phyloP scores from a whole-genome alignment of 2,888 invertebrate species.

The Odiellus spinosus region DNA sequence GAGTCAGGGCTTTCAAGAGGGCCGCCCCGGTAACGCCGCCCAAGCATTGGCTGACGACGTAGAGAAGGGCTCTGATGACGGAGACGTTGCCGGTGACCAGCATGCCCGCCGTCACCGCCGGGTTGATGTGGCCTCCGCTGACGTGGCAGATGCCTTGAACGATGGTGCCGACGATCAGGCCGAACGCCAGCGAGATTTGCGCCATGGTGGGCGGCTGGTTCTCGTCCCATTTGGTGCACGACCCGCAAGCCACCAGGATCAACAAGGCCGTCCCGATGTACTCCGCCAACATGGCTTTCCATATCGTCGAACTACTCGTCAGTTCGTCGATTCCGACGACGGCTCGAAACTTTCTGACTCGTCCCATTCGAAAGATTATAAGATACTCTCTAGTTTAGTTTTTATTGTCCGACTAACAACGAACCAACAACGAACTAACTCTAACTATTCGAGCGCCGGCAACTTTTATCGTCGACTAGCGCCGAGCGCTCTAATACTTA shows the following conservation, averaged over 20 bases:
- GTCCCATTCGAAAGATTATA: too few species aligned
- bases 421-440: too few species aligned
- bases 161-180: conserved; percentile 66
- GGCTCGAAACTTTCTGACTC: neutral
- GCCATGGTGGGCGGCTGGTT: conserved; percentile 38
- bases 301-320: conserved; percentile 32
- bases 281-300: conserved; percentile 71
- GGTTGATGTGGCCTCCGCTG: conserved; percentile 81
- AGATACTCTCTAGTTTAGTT: too few species aligned
- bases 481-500: too few species aligned
- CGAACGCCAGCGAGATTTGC: conserved; percentile 73
- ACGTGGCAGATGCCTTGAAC: conserved; percentile 62
- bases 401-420: too few species aligned
- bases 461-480: too few species aligned
- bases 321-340: conserved; percentile 6
- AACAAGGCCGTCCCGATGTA: conserved; percentile 72
- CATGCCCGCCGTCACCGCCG: conserved; percentile 74
- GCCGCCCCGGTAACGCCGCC: conserved; percentile 44
- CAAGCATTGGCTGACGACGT: conserved; percentile 62
- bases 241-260: conserved; percentile 62
- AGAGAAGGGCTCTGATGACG: conserved; percentile 52
- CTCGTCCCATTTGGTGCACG: conserved; percentile 41
- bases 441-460: too few species aligned
- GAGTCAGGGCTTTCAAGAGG: conserved; percentile 6
- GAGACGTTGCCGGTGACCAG: conserved; percentile 60